These are phyloP conservation scores for Hedychridium roseum DNA, from an alignment of 2,888 invertebrate species.

Conservation along the genomic window DNA sequence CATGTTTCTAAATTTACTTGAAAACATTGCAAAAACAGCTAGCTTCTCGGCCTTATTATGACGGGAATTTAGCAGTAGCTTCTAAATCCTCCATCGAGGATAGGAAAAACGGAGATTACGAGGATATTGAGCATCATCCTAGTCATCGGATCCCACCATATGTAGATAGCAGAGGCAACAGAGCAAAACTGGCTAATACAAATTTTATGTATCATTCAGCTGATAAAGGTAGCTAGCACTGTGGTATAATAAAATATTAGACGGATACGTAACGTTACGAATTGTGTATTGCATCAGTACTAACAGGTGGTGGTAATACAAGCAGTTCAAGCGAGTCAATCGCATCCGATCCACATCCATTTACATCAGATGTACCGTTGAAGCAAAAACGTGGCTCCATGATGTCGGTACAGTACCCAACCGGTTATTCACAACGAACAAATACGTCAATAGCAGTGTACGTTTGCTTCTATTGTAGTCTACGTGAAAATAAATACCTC, in stretches of 20 bases:
- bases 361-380: constrained; percentile 47
- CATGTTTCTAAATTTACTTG: constrained; percentile 3
- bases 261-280: background rate
- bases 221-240: constrained; percentile 48
- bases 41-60: constrained; percentile 52
- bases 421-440: constrained; percentile 63
- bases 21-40: constrained; percentile 28
- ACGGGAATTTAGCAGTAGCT: constrained; percentile 46
- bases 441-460: constrained; percentile 63
- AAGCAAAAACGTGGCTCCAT: constrained; percentile 69
- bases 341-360: constrained; percentile 67
- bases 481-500: too few species aligned
- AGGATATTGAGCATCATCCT: constrained; percentile 46
- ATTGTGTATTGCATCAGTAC: constrained; percentile 33
- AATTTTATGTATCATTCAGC: constrained; percentile 58
- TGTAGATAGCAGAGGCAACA: constrained; percentile 46
- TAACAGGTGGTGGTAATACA: constrained; percentile 64
- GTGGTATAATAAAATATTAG: too few species aligned
- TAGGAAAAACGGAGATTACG: constrained; percentile 55
- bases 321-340: constrained; percentile 90
- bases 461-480: constrained; percentile 45
- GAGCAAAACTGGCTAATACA: constrained; percentile 51
- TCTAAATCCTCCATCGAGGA: constrained; percentile 47
- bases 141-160: constrained; percentile 51
- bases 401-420: constrained; percentile 64